Conservation (phyloP, 2,888 invertebrate genomes). For the Silvanus unidentatus region DNA sequence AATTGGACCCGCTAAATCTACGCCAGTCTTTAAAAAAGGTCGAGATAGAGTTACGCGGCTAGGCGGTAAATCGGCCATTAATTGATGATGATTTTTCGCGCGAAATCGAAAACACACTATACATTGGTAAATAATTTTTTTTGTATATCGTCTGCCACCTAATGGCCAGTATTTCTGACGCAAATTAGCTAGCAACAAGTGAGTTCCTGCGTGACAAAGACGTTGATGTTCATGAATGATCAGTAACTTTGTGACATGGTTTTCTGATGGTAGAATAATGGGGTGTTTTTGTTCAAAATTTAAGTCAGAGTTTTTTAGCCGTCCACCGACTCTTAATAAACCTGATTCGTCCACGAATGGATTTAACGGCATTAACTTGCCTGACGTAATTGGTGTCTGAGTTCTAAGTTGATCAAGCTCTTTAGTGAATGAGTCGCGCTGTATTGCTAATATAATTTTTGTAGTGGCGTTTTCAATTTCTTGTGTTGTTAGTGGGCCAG, state of each 20-base stretch:
- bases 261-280: slow-evolving; percentile 15
- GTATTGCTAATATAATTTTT: slow-evolving; percentile 5
- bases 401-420: not conserved
- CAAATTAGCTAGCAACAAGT: slow-evolving; percentile 13
- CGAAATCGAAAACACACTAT: slow-evolving; percentile 10
- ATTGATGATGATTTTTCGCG: slow-evolving; percentile 6
- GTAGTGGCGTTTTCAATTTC: not conserved
- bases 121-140: slow-evolving; percentile 9
- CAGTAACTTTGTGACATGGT: slow-evolving; percentile 14
- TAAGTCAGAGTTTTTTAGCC: slow-evolving; percentile 12
- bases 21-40: slow-evolving; percentile 9
- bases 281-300: slow-evolving; percentile 16
- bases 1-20: slow-evolving; percentile 15
- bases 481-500: too few species aligned
- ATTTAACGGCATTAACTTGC: not conserved
- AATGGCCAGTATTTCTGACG: slow-evolving; percentile 24
- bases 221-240: slow-evolving; percentile 11
- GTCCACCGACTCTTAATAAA: slow-evolving; percentile 18
- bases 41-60: slow-evolving; percentile 12
- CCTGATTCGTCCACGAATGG: slow-evolving; percentile 11
- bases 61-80: slow-evolving; percentile 7
- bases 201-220: slow-evolving; percentile 19
- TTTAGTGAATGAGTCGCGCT: not conserved
- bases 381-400: too few species aligned
- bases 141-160: slow-evolving; percentile 6